Evolutionary conservation across 2,888 invertebrate species (phyloP), one percentile per base, ranked within the genome.

Genomic region (Nomada ruficornis): DNA sequence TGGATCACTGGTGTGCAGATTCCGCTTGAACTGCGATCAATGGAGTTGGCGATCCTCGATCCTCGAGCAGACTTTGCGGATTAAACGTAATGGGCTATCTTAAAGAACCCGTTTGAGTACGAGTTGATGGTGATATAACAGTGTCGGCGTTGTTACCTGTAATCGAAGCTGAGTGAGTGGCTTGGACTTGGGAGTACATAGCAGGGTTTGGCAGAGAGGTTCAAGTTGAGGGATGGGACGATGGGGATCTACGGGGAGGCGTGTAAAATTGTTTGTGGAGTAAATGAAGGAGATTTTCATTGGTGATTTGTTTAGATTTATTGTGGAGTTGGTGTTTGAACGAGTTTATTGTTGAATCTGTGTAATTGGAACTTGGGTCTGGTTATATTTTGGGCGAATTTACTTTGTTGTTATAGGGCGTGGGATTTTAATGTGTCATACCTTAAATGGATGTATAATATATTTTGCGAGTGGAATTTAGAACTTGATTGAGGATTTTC

Each of bases 11-110:
- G 36, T 10, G 23, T 13, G 26, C n/a, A 59, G 60, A 76, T 72
- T 76, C 44, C 52, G 54, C 72, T 76, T 13, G 50, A 65, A 76
- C 55, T 72, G 29, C 36, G 63, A 57, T 55, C 54, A 80, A 65
- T 72, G 59, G 36, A 42, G 59, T 29, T 52, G 44, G 47, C 10
- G n/a, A 47, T 29, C 44, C 55, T 26, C 10, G 42, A 50, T 57
- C 10, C 29, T 42, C 18, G 23, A 18, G 4, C 11, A 15, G 57
- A 52, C 11, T 68, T 54, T 9, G 29, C 4, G 80, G 77, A 80
- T 77, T 68, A 57, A 26, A 13, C 57, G 23, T 52, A 63, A 79
- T 62, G 71, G 67, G 29, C 9, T 54, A 20, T 52, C 57, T 63
- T 68, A 15, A 63, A 68, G 78, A 57, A n/a, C 15, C 57, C 4